A percentile compares a stretch with the other conserved stretches of the same genome.
Conservation (phyloP, 2,113 vertebrate species). For the Fulica atra region DNA sequence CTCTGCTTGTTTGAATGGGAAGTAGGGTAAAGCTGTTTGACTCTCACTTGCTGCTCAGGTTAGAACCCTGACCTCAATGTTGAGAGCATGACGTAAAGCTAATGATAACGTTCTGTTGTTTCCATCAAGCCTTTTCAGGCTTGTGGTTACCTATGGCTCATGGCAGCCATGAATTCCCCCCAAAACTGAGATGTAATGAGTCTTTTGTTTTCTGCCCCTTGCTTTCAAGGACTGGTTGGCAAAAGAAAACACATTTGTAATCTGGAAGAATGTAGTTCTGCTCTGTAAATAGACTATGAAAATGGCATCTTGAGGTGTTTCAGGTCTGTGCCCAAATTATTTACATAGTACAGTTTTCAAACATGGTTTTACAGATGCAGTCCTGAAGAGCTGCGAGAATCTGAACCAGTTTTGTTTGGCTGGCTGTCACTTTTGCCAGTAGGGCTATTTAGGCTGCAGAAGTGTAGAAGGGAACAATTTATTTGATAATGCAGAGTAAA, state of each 20-base stretch:
- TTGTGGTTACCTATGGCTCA: background rate
- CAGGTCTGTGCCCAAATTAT: background rate
- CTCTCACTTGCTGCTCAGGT: background rate
- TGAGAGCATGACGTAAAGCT: background rate
- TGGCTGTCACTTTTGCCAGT: background rate
- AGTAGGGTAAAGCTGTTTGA: background rate
- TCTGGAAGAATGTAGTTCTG: slow-evolving; percentile 42
- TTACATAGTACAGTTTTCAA: background rate
- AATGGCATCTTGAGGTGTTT: slow-evolving; percentile 25
- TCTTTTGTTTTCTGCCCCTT: background rate
- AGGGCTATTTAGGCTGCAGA: background rate
- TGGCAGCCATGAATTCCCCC: background rate
- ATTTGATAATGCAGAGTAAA: background rate
- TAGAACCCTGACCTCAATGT: background rate
- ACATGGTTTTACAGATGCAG: background rate
- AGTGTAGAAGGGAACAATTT: background rate
- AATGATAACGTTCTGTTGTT: background rate
- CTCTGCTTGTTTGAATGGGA: background rate
- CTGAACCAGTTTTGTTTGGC: background rate
- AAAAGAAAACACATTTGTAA: slow-evolving; percentile 44
- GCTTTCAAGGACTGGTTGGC: slow-evolving; percentile 11
- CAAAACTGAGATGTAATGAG: fast-evolving
- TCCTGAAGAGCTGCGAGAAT: background rate
- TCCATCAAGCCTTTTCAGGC: background rate
- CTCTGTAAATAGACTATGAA: slow-evolving; percentile 22